Conservation (phyloP, 2,888 invertebrate species). For the Theristus sp. region DNA sequence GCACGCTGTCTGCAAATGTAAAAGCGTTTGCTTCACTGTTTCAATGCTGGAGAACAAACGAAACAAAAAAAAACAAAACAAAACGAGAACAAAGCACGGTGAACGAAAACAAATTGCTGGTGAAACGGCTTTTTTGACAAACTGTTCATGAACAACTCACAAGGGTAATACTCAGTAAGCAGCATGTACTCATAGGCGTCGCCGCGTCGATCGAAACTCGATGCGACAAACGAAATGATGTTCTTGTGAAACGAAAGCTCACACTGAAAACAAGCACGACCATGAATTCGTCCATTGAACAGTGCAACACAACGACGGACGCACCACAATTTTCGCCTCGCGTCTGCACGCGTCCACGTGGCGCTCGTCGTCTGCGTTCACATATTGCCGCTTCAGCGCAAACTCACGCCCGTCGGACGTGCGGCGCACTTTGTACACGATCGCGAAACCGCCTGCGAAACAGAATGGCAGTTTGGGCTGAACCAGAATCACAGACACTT, state of each 20-base stretch:
- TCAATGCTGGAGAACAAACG: too few relatives aligned
- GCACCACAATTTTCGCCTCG: conserved; percentile 74
- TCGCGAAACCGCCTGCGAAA: conserved; percentile 83
- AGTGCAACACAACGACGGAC: conserved; percentile 26
- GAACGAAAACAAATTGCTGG: too few relatives aligned
- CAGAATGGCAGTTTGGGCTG: too few relatives aligned
- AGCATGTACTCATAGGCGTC: conserved; percentile 69
- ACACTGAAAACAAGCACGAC: conserved; percentile 30
- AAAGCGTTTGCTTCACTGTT: too few relatives aligned
- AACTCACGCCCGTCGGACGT: conserved; percentile 44
- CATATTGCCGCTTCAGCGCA: conserved; percentile 76
- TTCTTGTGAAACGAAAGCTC: conserved; percentile 66
- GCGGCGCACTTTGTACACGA: conserved; percentile 66
- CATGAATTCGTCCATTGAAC: not conserved
- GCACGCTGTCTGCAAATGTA: conserved; percentile 44
- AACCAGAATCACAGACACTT: too few relatives aligned
- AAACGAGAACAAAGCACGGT: too few relatives aligned
- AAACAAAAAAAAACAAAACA: too few relatives aligned
- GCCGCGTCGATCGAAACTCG: conserved; percentile 53
- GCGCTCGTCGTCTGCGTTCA: conserved; percentile 54
- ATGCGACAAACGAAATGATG: conserved; percentile 67
- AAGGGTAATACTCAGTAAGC: conserved; percentile 62
- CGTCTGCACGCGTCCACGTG: conserved; percentile 68
- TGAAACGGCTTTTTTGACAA: too few relatives aligned
- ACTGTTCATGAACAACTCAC: too few relatives aligned